Percentiles rank a stretch among this genome's conserved stretches.
Evolutionary conservation across 1,140 invertebrate species (phyloP).

Genomic region (Batillaria attramentaria): DNA sequence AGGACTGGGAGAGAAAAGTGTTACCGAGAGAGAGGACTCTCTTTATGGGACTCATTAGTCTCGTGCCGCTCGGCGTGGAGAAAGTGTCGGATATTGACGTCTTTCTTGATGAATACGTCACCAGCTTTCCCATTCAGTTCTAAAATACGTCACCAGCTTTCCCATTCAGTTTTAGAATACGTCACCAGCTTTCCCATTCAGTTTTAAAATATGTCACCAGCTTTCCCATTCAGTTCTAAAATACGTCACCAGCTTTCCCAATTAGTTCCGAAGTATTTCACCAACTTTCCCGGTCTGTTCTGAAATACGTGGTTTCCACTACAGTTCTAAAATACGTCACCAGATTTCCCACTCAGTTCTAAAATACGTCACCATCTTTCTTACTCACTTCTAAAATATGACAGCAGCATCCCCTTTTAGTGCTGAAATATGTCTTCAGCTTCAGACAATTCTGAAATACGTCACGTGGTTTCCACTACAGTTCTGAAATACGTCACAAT

Average conservation of each 20-base stretch:
- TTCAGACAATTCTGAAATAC: too few relatives aligned
- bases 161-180: not conserved
- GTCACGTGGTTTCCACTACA: too few relatives aligned
- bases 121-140: constrained; percentile 35
- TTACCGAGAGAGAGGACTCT: constrained; percentile 40
- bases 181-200: too few relatives aligned
- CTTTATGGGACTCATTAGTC: constrained; percentile 47
- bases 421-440: too few relatives aligned
- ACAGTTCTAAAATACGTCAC: too few relatives aligned
- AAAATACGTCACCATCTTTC: too few relatives aligned
- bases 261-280: not conserved
- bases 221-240: too few relatives aligned
- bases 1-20: constrained; percentile 39
- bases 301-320: not conserved
- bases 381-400: too few relatives aligned
- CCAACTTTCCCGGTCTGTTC: not conserved
- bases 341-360: too few relatives aligned
- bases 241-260: not conserved
- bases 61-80: constrained; percentile 46
- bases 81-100: constrained; percentile 44
- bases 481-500: too few relatives aligned
- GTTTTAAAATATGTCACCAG: not conserved
- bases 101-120: constrained; percentile 48
- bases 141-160: not conserved
- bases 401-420: too few relatives aligned